Percentiles rank a stretch among this genome's conserved stretches.
These are phyloP conservation scores for Trichechus manatus DNA, from an alignment of 2,113 vertebrate species.

Conservation along the genomic window DNA sequence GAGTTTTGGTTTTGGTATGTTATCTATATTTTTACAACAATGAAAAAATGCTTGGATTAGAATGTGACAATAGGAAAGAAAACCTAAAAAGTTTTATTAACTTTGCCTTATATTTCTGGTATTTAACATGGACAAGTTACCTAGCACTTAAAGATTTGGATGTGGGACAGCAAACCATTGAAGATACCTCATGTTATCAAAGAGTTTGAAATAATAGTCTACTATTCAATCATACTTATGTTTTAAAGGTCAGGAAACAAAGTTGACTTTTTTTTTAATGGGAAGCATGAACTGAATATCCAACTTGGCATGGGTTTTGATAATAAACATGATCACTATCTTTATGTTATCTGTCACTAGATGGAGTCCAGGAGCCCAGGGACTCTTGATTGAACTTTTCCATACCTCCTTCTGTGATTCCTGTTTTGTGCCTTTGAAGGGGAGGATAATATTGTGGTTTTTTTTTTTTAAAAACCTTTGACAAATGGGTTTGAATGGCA, in stretches of 20 bases:
- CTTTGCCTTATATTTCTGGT: not conserved
- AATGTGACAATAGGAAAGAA: not conserved
- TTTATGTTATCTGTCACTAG: slow-evolving; percentile 68
- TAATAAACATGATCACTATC: not conserved
- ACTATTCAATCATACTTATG: not conserved
- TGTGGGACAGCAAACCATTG: not conserved
- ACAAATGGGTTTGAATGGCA: slow-evolving; percentile 5
- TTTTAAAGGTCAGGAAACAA: slow-evolving; percentile 48
- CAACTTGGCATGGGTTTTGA: not conserved
- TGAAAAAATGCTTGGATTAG: not conserved
- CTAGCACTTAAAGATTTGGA: not conserved
- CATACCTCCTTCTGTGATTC: not conserved
- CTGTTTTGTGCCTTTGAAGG: slow-evolving; percentile 47
- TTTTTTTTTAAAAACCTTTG: not conserved
- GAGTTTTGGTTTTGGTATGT: not conserved
- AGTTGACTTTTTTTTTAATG: not conserved
- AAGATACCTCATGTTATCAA: not conserved
- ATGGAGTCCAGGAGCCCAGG: not conserved
- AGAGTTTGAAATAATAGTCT: slow-evolving; percentile 10
- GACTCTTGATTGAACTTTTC: slow-evolving; percentile 1
- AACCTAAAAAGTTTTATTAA: slow-evolving; percentile 47
- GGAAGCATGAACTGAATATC: not conserved
- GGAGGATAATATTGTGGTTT: not conserved
- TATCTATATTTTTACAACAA: not conserved
- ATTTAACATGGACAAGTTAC: not conserved